Evolutionary conservation across 1,140 invertebrate species (phyloP).

Genomic region (Lepidurus apus): DNA sequence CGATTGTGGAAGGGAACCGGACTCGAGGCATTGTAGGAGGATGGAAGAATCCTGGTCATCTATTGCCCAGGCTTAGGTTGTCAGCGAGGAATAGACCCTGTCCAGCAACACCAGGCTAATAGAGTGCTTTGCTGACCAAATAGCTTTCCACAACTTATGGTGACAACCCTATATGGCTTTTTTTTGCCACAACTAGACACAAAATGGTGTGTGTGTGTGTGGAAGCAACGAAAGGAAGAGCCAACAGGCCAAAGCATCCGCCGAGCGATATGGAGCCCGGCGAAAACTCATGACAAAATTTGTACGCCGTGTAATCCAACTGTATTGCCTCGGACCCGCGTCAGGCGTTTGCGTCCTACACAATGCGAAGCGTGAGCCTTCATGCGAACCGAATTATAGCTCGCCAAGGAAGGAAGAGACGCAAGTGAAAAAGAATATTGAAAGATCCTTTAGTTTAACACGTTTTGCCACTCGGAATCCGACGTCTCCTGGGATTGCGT

Average conservation of each 20-base stretch:
- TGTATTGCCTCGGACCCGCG: neutral
- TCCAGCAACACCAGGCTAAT: neutral
- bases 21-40: neutral
- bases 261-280: neutral
- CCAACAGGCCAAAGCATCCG: neutral
- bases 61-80: conserved; percentile 14
- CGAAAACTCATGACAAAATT: neutral
- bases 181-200: conserved; percentile 22
- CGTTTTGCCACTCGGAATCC: conserved; percentile 20
- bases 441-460: neutral
- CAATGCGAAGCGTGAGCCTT: neutral
- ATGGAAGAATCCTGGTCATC: conserved; percentile 18
- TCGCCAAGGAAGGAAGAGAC: neutral
- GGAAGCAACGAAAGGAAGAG: neutral
- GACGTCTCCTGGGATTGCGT: neutral
- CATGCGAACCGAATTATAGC: no score
- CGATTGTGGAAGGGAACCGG: neutral
- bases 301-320: neutral
- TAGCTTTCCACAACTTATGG: conserved; percentile 21
- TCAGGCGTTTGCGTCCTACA: neutral
- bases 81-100: conserved; percentile 21
- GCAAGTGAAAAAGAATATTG: conserved; percentile 13
- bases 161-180: conserved; percentile 19
- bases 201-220: neutral
- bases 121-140: conserved; percentile 21